Conservation (phyloP, 1,140 invertebrate genomes). For the Drosophila yakuba region DNA sequence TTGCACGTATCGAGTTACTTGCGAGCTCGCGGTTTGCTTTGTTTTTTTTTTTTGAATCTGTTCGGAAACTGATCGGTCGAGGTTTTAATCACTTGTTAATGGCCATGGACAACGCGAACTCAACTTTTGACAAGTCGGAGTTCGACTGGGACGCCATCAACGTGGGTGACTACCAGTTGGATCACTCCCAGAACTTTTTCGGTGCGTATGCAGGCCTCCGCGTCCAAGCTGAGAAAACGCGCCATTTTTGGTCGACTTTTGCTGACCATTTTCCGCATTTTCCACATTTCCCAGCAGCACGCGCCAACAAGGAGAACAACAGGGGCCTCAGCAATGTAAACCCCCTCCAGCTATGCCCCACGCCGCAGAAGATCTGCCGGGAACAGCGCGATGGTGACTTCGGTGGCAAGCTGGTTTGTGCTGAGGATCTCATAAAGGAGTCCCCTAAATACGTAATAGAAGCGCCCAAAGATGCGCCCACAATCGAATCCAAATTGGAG, state of each 20-base stretch:
- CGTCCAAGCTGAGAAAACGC: slow-evolving; percentile 29
- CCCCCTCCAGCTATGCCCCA: not conserved
- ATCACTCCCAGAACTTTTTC: slow-evolving; percentile 59
- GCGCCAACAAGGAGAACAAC: slow-evolving; percentile 41
- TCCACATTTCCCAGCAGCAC: not conserved
- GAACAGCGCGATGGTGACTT: not conserved
- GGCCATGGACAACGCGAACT: slow-evolving; percentile 30
- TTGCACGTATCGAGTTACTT: not conserved
- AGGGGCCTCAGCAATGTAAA: slow-evolving; percentile 18
- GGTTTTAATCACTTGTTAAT: no score
- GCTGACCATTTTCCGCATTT: slow-evolving; percentile 10
- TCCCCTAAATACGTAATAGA: not conserved
- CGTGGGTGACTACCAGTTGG: slow-evolving; percentile 50
- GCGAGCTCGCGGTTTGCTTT: not conserved
- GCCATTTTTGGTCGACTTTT: slow-evolving; percentile 39
- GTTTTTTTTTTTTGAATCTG: not conserved
- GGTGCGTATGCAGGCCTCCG: slow-evolving; percentile 28
- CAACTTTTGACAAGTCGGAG: slow-evolving; percentile 5
- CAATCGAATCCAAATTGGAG: not conserved
- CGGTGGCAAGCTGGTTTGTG: not conserved
- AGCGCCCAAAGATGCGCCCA: not conserved
- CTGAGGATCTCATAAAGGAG: not conserved
- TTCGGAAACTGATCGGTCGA: not conserved
- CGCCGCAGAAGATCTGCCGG: not conserved
- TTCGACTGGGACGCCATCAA: slow-evolving; percentile 59